phyloP scores from a whole-genome alignment of 2,113 vertebrate species.

The Petaurus breviceps region DNA sequence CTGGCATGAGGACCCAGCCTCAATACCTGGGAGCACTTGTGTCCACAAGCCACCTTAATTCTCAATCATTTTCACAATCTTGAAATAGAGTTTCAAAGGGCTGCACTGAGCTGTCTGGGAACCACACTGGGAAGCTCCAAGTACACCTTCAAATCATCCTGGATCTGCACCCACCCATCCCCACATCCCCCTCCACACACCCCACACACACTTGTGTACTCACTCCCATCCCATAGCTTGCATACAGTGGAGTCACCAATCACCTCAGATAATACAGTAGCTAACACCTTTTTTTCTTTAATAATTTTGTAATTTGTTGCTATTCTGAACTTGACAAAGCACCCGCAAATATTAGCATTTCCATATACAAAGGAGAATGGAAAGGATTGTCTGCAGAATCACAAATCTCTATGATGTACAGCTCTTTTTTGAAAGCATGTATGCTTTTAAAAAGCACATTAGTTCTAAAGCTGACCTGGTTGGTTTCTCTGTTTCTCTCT shows the following conservation, averaged over 20 bases:
- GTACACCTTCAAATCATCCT: neutral
- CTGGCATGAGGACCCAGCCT: neutral
- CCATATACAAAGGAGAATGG: neutral
- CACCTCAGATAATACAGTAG: neutral
- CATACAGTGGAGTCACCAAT: neutral
- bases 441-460: neutral
- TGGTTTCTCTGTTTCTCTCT: neutral
- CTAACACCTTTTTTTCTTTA: neutral
- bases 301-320: neutral
- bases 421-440: neutral
- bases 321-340: neutral
- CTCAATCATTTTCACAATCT: neutral
- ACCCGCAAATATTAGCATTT: neutral
- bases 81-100: neutral
- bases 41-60: neutral
- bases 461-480: neutral
- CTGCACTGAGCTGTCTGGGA: neutral
- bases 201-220: neutral
- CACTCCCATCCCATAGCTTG: neutral
- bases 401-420: neutral
- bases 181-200: too few relatives aligned
- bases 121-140: neutral
- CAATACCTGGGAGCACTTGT: neutral
- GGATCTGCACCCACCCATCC: neutral
- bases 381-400: neutral